Evolutionary conservation across 2,888 invertebrate genomes (phyloP).

Genomic region (Philereme transversata): DNA sequence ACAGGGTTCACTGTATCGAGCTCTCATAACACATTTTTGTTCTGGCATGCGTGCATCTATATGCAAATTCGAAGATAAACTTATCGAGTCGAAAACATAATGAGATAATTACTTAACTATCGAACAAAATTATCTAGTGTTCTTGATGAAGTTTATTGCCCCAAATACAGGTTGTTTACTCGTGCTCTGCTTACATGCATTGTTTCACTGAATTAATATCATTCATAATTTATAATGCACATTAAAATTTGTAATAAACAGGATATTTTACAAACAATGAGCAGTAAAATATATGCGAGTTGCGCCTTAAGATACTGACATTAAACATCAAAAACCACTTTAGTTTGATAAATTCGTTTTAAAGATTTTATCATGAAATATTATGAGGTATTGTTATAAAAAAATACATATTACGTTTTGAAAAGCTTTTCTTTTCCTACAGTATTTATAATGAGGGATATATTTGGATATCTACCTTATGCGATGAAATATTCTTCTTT

Average conservation of each 20-base stretch:
- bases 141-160: constrained; percentile 78
- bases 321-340: constrained; percentile 1
- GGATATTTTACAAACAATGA: constrained; percentile 35
- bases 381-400: too few relatives aligned
- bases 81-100: constrained; percentile 64
- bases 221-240: constrained; percentile 48
- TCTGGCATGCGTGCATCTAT: constrained; percentile 50
- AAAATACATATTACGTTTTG: too few relatives aligned
- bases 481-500: background rate
- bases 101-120: constrained; percentile 72
- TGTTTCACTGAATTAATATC: constrained; percentile 55
- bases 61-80: constrained; percentile 64
- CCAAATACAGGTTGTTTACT: constrained; percentile 77
- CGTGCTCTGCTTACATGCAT: constrained; percentile 51
- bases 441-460: background rate
- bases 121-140: constrained; percentile 64
- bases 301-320: constrained; percentile 3
- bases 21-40: constrained; percentile 43
- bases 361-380: background rate
- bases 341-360: background rate
- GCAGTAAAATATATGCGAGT: constrained; percentile 26
- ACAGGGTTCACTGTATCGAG: constrained; percentile 40
- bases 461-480: background rate
- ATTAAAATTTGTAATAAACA: constrained; percentile 40
- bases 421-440: too few relatives aligned